phyloP scores from a whole-genome alignment of 1,140 invertebrate species.

The Zaprionus nigranus region DNA sequence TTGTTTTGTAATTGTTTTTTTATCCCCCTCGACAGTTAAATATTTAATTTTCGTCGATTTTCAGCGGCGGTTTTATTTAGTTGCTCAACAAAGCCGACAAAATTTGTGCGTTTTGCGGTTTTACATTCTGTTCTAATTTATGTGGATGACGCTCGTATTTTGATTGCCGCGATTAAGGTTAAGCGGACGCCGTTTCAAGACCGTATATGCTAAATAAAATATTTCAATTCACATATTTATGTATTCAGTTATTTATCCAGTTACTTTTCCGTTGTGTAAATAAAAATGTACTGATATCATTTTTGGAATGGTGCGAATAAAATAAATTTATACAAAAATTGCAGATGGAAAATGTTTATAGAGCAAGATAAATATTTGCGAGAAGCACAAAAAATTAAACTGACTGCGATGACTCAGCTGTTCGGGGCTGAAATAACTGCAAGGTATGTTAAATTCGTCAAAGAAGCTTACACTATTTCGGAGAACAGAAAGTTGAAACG shows the following conservation, averaged over 20 bases:
- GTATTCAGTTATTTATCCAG: slow-evolving; percentile 22
- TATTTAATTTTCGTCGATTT: slow-evolving; percentile 17
- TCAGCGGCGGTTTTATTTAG: slow-evolving; percentile 1
- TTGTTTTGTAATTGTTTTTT: slow-evolving; percentile 12
- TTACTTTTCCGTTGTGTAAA: slow-evolving; percentile 7
- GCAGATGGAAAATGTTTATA: neutral
- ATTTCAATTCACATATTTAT: slow-evolving; percentile 24
- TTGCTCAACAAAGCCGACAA: slow-evolving; percentile 8
- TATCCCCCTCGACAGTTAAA: slow-evolving; percentile 6
- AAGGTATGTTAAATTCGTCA: neutral
- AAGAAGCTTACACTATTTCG: neutral
- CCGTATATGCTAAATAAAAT: slow-evolving; percentile 10
- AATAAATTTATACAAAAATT: neutral
- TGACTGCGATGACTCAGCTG: neutral
- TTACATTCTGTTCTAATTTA: slow-evolving; percentile 2
- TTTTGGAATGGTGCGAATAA: slow-evolving; percentile 13
- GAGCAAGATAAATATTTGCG: neutral
- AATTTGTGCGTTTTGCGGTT: slow-evolving; percentile 28
- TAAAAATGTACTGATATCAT: neutral
- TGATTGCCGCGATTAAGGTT: slow-evolving; percentile 30
- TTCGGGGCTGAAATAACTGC: neutral
- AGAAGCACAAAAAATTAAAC: neutral
- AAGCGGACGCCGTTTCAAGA: slow-evolving; percentile 15
- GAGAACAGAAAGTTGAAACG: no score
- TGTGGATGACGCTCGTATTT: slow-evolving; percentile 8